Conservation (phyloP, 2,113 vertebrate genomes). For the Aramus guarauna region DNA sequence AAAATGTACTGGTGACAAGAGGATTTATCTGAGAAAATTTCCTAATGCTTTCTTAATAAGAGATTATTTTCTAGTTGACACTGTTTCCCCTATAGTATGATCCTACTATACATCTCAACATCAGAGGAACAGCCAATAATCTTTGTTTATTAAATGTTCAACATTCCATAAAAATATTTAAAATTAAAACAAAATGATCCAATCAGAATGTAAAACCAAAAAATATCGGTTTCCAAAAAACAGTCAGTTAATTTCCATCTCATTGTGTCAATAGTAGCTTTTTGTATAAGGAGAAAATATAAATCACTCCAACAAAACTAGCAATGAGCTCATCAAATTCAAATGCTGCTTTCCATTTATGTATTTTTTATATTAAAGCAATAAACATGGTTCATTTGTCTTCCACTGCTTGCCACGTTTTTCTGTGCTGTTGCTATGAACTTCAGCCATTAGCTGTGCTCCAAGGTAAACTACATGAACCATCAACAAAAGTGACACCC, state of each 20-base stretch:
- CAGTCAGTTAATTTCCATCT: conserved; percentile 79
- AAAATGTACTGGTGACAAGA: background rate
- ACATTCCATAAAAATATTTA: conserved; percentile 72
- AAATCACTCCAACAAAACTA: conserved; percentile 78
- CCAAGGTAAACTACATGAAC: conserved; percentile 98
- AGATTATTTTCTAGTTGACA: background rate
- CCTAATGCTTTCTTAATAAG: background rate
- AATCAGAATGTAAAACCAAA: conserved; percentile 71
- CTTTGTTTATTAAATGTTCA: conserved; percentile 69
- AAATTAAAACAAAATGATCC: conserved; percentile 75
- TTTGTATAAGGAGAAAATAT: conserved; percentile 70
- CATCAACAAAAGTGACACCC: conserved; percentile 98
- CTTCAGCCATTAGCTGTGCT: conserved; percentile 91
- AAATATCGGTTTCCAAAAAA: conserved; percentile 72
- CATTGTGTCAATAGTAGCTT: conserved; percentile 74
- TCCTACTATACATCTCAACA: conserved; percentile 39
- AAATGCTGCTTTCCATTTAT: conserved; percentile 82
- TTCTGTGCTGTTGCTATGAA: conserved; percentile 88
- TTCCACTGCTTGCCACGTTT: conserved; percentile 77
- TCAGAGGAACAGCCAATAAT: conserved; percentile 60
- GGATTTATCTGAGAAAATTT: background rate
- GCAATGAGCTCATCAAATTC: conserved; percentile 82
- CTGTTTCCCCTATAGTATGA: background rate
- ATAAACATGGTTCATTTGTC: conserved; percentile 85
- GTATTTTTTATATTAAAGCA: conserved; percentile 87